Base-by-base conservation (phyloP, 2,888 invertebrate species). In the Drosophila neutralis region DNA sequence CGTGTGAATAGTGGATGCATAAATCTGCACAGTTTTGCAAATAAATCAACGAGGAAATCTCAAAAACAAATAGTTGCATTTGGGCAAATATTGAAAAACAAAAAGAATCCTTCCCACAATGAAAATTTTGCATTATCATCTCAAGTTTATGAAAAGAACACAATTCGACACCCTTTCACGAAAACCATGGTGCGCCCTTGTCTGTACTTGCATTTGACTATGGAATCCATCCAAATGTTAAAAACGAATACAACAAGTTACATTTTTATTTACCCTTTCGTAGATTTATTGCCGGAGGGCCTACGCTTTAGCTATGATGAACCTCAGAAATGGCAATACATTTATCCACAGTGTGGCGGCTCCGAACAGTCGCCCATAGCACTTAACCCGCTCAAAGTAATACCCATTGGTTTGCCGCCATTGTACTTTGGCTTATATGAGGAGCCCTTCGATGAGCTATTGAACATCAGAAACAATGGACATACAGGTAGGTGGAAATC, bases 341-440 rank as follows among this genome's bases (percentile, higher is more conserved):
- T 94, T 2, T 95, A 94, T 88, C 94, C 94, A 0, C 93, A 93
- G 3, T 96, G 96, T 86, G 94, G 94, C 18, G 96, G 96, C 1
- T 91, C 94, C 3, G 94, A 94, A 76, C 96, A 96, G 90, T 96
- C 96, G 0, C 96, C 91, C 35, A 91, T 92, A 45, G 69, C 88
- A 0, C 84, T 92, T 15, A 76, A 74, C 57, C 62, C 67, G 0
- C 74, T 71, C 29, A 90, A 92, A 70, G 75, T 80, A 3, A 71
- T 86, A 38, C 63, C 83, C 10, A 65, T 90, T 36, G 61, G 68
- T 0, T 31, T 90, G 29, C 80, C 96, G 61, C 95, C 96, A 0
- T 94, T 96, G 7, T 92, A 95, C 87, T 94, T 95, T 89, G 94
- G 95, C 51, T 94, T 95, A 2, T 96, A 95, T 91, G 95, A 95